phyloP scores from a whole-genome alignment of 2,797 vertebrate genomes.

The Anguilla obscura region DNA sequence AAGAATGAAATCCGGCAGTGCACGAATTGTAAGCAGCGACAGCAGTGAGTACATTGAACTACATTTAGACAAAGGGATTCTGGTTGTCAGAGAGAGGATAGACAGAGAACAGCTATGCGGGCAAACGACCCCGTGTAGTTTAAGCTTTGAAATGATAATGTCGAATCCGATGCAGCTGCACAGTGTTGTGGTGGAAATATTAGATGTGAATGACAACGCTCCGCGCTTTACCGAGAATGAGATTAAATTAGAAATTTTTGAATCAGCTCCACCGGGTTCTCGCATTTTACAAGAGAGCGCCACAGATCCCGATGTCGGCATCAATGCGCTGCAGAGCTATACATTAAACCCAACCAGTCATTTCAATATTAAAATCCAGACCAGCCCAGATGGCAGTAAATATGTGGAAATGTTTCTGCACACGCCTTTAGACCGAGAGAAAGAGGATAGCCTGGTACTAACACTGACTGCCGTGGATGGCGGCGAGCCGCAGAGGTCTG shows the following conservation, averaged over 20 bases:
- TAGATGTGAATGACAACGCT: slow-evolving; percentile 73
- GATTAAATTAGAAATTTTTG: slow-evolving; percentile 62
- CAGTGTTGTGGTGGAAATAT: slow-evolving; percentile 64
- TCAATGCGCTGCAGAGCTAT: slow-evolving; percentile 62
- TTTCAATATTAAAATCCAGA: slow-evolving; percentile 58
- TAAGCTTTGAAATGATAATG: slow-evolving; percentile 71
- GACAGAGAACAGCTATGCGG: slow-evolving; percentile 62
- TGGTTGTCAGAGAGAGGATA: slow-evolving; percentile 54
- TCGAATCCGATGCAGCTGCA: slow-evolving; percentile 72
- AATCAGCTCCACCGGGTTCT: slow-evolving; percentile 56
- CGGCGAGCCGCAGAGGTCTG: slow-evolving; percentile 63
- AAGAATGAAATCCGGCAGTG: slow-evolving; percentile 47
- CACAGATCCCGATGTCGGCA: slow-evolving; percentile 66
- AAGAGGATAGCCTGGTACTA: slow-evolving; percentile 53
- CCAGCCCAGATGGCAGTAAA: slow-evolving; percentile 45
- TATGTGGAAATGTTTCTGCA: slow-evolving; percentile 65
- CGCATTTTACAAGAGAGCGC: slow-evolving; percentile 66
- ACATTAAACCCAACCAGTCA: slow-evolving; percentile 54
- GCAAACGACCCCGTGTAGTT: slow-evolving; percentile 50
- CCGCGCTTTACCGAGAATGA: slow-evolving; percentile 66
- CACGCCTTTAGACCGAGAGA: slow-evolving; percentile 67
- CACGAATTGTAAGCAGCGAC: slow-evolving; percentile 57
- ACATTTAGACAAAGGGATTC: slow-evolving; percentile 52
- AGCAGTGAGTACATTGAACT: slow-evolving; percentile 55
- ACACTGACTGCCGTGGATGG: slow-evolving; percentile 65